phyloP scores from a whole-genome alignment of 2,888 invertebrate genomes.

The Noctuana brunneofusca region DNA sequence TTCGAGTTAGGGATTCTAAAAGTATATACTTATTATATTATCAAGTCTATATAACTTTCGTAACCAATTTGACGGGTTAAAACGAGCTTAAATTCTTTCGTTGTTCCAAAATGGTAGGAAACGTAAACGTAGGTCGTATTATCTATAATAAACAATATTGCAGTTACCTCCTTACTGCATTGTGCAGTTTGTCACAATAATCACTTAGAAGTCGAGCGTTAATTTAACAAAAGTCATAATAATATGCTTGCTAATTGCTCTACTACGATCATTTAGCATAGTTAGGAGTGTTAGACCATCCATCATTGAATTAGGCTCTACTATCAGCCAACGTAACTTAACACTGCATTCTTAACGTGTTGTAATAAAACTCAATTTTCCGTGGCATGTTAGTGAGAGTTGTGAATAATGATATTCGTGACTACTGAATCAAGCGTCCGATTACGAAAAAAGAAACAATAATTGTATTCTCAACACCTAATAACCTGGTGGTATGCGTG shows the following conservation, averaged over 20 bases:
- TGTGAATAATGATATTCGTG: conserved; percentile 21
- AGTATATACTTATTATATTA: too few species aligned
- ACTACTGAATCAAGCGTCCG: conserved; percentile 17
- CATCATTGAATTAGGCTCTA: conserved; percentile 44
- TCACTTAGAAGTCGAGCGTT: conserved; percentile 41
- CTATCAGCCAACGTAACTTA: conserved; percentile 7
- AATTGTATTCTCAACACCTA: conserved; percentile 18
- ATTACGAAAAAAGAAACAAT: conserved; percentile 21
- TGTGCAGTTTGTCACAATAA: conserved; percentile 29
- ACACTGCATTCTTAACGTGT: conserved; percentile 1
- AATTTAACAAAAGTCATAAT: conserved; percentile 58
- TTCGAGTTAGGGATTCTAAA: too few species aligned
- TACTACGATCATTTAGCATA: conserved; percentile 62
- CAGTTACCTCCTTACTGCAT: conserved; percentile 6
- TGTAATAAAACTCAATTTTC: conserved; percentile 11
- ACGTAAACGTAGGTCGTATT: not conserved
- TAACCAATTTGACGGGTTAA: too few species aligned
- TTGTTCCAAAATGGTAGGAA: not conserved
- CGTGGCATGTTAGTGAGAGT: not conserved
- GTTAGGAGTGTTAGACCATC: conserved; percentile 58
- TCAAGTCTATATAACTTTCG: too few species aligned
- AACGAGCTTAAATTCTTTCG: too few species aligned
- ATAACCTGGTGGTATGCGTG: conserved; percentile 9
- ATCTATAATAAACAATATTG: not conserved
- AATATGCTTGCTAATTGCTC: conserved; percentile 60